phyloP scores from a whole-genome alignment of 2,888 invertebrate species.

The Coleophora flavipennella region DNA sequence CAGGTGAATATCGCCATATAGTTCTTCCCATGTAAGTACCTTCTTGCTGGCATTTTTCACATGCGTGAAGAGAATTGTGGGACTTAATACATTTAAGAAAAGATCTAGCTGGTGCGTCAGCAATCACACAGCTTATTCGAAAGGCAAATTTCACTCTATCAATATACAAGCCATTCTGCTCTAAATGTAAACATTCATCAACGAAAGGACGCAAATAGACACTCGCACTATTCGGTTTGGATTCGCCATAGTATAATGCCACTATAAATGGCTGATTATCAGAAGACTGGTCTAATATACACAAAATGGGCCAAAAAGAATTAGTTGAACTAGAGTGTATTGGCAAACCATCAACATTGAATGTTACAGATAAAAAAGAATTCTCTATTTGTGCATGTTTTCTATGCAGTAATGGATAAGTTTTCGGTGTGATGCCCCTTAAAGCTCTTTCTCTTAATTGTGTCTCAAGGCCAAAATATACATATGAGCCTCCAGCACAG shows the following conservation, averaged over 20 bases:
- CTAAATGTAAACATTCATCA: constrained; percentile 4
- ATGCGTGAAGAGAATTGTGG: constrained; percentile 10
- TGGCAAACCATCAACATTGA: constrained; percentile 8
- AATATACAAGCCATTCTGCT: constrained; percentile 5
- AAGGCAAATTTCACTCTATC: constrained; percentile 2
- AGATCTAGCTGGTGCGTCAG: constrained; percentile 6
- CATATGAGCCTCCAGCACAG: constrained; percentile 1
- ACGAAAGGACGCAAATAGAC: constrained; percentile 5
- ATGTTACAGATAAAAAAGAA: constrained; percentile 5
- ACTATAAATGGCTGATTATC: constrained; percentile 8
- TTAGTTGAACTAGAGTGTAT: constrained; percentile 6
- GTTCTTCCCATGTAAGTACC: constrained; percentile 4
- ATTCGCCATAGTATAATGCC: constrained; percentile 4
- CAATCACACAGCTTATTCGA: constrained; percentile 5
- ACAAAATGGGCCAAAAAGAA: constrained; percentile 13
- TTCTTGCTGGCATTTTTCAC: constrained; percentile 10
- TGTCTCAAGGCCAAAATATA: constrained; percentile 1
- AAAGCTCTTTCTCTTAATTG: constrained; percentile 1
- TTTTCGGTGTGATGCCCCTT: not conserved
- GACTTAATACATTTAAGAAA: constrained; percentile 11
- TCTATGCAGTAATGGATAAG: constrained; percentile 2
- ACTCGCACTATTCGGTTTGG: constrained; percentile 3
- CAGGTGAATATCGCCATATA: constrained; percentile 1
- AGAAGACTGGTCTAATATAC: constrained; percentile 7
- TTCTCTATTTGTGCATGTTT: not conserved